Conservation (phyloP, 2,113 vertebrate species). For the Perccottus glenii region DNA sequence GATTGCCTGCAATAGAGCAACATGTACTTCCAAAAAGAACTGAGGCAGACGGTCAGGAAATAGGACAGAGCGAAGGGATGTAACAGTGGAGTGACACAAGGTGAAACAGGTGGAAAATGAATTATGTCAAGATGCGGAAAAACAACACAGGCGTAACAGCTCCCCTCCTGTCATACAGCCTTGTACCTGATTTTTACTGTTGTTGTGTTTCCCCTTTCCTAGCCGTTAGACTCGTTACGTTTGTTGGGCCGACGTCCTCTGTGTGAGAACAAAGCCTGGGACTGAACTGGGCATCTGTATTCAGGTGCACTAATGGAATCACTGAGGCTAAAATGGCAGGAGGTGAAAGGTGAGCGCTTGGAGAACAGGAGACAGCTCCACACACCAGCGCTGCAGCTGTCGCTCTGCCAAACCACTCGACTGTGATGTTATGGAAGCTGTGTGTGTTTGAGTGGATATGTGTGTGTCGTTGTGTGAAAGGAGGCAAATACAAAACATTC, state of each 20-base stretch:
- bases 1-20: conserved; percentile 2
- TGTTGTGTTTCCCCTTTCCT: conserved; percentile 16
- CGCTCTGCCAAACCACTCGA: conserved; percentile 66
- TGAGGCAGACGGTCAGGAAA: conserved; percentile 7
- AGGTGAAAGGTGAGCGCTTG: conserved; percentile 76
- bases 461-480: conserved; percentile 10
- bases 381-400: conserved; percentile 65
- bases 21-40: not conserved
- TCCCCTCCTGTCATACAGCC: conserved; percentile 43
- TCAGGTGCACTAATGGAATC: conserved; percentile 76
- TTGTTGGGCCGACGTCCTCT: conserved; percentile 33
- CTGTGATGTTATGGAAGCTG: conserved; percentile 63
- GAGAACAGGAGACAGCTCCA: conserved; percentile 66
- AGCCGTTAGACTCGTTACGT: conserved; percentile 27
- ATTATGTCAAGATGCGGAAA: conserved; percentile 31
- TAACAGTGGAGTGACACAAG: conserved; percentile 28
- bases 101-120: conserved; percentile 42
- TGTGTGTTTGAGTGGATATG: conserved; percentile 17
- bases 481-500: conserved; percentile 12
- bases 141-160: conserved; percentile 28
- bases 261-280: conserved; percentile 47
- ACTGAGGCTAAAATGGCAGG: conserved; percentile 79
- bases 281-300: conserved; percentile 63
- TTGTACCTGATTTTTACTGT: conserved; percentile 41
- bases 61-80: conserved; percentile 11